A percentile compares a stretch with the other conserved stretches of the same genome.
Conservation (phyloP, 2,113 vertebrate species). For the Mesocricetus auratus region DNA sequence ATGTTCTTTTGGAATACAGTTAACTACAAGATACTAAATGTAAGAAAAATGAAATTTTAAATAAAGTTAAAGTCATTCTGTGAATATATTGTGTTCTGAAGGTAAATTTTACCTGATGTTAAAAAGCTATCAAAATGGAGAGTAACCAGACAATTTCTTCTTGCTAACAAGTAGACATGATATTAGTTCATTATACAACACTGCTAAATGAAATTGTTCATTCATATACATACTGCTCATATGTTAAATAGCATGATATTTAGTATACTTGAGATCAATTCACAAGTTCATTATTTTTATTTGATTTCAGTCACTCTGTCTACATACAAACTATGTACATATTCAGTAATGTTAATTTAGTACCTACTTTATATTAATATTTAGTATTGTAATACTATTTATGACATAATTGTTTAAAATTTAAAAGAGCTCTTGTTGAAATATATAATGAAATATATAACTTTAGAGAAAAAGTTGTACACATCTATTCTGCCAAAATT, state of each 20-base stretch:
- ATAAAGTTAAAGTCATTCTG: background rate
- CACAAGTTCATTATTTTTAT: slow-evolving; percentile 31
- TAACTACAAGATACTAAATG: background rate
- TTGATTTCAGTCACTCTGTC: background rate
- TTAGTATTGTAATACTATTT: slow-evolving; percentile 5
- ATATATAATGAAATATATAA: background rate
- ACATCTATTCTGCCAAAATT: slow-evolving; percentile 13
- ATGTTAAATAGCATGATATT: slow-evolving; percentile 7
- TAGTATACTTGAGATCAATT: background rate
- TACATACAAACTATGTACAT: background rate
- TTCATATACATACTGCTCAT: background rate
- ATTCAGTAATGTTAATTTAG: slow-evolving; percentile 16
- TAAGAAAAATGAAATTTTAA: background rate
- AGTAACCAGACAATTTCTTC: background rate
- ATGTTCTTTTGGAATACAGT: background rate
- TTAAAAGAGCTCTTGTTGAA: slow-evolving; percentile 44
- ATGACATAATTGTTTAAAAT: background rate
- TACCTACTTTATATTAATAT: slow-evolving; percentile 40
- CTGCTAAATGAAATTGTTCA: slow-evolving; percentile 11
- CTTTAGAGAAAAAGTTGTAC: slow-evolving; percentile 40
- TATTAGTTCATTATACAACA: background rate
- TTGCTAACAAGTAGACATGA: background rate
- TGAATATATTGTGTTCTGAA: background rate
- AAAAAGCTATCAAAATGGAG: background rate
- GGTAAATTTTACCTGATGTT: background rate